Evolutionary conservation across 2,113 vertebrate genomes (phyloP).

Genomic region (Smithornis capensis): DNA sequence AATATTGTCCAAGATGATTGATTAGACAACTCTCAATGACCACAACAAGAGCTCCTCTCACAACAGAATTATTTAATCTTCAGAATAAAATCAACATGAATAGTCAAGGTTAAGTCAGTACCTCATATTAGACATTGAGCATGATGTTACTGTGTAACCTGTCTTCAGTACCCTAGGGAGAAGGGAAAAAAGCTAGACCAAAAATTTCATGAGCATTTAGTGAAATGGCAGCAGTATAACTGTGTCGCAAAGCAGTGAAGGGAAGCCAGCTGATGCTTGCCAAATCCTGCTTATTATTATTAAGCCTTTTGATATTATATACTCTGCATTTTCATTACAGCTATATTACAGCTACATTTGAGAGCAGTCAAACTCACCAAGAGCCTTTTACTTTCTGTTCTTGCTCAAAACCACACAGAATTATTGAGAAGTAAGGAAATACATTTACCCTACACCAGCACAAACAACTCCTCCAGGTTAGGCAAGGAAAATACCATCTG

Average conservation of each 20-base stretch:
- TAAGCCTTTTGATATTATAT: too few species aligned
- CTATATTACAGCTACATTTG: too few species aligned
- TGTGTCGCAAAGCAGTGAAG: too few species aligned
- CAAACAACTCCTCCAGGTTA: slow-evolving; percentile 32
- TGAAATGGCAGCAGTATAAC: neutral
- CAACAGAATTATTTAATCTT: neutral
- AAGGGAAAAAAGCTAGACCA: neutral
- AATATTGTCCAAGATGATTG: neutral
- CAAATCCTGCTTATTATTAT: too few species aligned
- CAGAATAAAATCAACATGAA: neutral
- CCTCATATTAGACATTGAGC: neutral
- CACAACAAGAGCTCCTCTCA: neutral
- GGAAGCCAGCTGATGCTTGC: too few species aligned
- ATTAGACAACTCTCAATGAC: neutral
- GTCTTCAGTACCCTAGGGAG: neutral
- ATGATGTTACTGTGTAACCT: neutral
- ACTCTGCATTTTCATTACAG: too few species aligned
- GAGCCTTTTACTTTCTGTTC: neutral
- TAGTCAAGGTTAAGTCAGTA: neutral
- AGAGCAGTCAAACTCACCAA: neutral
- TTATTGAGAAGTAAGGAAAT: slow-evolving; percentile 20
- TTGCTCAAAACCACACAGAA: neutral
- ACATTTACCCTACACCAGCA: slow-evolving; percentile 14
- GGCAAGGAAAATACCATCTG: slow-evolving; percentile 44
- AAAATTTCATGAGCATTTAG: neutral